Conservation (phyloP, 2,888 invertebrate genomes). For the Drosophila tripunctata region DNA sequence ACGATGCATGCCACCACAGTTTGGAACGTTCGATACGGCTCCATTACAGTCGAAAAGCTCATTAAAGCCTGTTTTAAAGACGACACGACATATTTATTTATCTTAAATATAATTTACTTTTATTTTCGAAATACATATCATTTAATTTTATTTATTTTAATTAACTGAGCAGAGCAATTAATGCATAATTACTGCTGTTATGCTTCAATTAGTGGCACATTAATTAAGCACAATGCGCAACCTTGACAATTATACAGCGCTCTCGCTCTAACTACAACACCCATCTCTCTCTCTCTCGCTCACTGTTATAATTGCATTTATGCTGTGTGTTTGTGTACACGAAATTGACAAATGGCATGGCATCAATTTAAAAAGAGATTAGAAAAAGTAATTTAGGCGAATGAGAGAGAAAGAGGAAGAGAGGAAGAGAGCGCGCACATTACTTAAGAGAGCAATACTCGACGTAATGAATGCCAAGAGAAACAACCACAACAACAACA, state of each 20-base stretch:
- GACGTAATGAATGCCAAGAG: conserved; percentile 33
- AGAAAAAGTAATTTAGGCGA: conserved; percentile 25
- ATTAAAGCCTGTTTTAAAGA: conserved; percentile 32
- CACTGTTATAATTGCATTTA: conserved; percentile 48
- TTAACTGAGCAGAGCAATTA: conserved; percentile 47
- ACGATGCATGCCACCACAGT: conserved; percentile 2
- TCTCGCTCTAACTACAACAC: not conserved
- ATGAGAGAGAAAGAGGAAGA: not conserved
- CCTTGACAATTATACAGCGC: conserved; percentile 19
- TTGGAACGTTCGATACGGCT: conserved; percentile 19
- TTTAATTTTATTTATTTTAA: conserved; percentile 33
- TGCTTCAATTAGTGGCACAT: conserved; percentile 67
- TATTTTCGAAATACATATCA: no score
- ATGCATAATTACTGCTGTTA: conserved; percentile 56
- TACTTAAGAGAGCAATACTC: conserved; percentile 31
- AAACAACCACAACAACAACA: conserved; percentile 32
- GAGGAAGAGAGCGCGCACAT: not conserved
- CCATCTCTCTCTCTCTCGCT: not conserved
- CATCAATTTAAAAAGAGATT: conserved; percentile 53
- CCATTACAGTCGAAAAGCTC: conserved; percentile 22
- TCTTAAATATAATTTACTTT: no score
- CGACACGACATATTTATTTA: conserved; percentile 36
- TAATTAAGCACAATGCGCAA: conserved; percentile 43
- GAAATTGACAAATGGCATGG: conserved; percentile 71
- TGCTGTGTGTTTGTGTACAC: conserved; percentile 30